Percentiles rank a stretch among this genome's conserved stretches.
Evolutionary conservation across 2,888 invertebrate genomes (phyloP).

Genomic region (Drosophila incognita): DNA sequence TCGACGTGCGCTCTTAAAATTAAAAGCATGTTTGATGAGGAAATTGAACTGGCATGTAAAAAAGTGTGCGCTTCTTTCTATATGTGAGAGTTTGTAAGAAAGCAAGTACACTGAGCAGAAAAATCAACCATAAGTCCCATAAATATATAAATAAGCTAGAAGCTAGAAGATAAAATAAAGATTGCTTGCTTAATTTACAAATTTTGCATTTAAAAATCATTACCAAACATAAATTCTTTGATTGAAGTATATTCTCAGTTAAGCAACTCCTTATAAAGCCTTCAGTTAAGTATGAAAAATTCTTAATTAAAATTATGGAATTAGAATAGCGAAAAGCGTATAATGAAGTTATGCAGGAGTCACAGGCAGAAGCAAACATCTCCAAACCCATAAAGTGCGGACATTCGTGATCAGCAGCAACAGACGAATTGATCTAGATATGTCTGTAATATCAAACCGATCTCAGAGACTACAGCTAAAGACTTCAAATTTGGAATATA

Average conservation of each 20-base stretch:
- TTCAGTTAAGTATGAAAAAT: no score
- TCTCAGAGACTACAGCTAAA: background rate
- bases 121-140: background rate
- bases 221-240: background rate
- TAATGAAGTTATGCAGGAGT: background rate
- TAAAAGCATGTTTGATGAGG: slow-evolving; percentile 80
- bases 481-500: background rate
- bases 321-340: background rate
- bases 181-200: no score
- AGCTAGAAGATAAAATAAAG: background rate
- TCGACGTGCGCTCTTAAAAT: slow-evolving; percentile 72
- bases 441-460: background rate
- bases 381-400: rapidly evolving
- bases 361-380: background rate
- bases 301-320: no score
- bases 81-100: slow-evolving; percentile 15
- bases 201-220: no score
- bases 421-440: background rate
- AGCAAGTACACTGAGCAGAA: background rate
- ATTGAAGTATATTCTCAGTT: background rate
- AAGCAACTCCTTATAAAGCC: no score
- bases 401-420: background rate
- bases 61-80: slow-evolving; percentile 15
- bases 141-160: no score
- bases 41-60: slow-evolving; percentile 74